Base-by-base conservation (phyloP, 2,113 vertebrate genomes). In the Galemys pyrenaicus region DNA sequence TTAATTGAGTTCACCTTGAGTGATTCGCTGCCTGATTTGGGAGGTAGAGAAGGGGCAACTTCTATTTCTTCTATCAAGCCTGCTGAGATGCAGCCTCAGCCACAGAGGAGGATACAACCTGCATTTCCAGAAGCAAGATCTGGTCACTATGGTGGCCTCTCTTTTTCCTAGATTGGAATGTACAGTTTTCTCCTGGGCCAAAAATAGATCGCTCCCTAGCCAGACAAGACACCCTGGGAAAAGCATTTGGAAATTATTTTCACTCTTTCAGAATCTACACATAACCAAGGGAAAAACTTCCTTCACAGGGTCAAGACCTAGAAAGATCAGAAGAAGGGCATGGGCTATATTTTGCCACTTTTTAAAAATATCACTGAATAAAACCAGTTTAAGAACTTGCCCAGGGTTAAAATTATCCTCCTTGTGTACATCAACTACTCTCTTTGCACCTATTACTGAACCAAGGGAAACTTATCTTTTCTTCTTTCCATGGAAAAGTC, bases 141-240 rank as follows among this genome's bases (percentile, higher is more conserved):
- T 2, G 4, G 70, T 46, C 10, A 32, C 60, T 62, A 62, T 35
- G 30, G 15, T 73, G 19, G 49, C 5, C 30, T 83, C 49, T 41
- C 54, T 86, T 79, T 83, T 35, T 46, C 46, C 9, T 5, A 4
- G 20, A 93, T 77, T 79, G 89, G n/a, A 94, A 93, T 56, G 49
- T 28, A 81, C 65, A 46, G 54, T 85, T 84, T 85, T 44, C 79
- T 92, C 46, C 51, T 13, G 85, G 77, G 93, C 95, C 62, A 87
- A 92, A 94, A 93, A 65, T 6, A 85, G 85, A 96, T 62, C 96
- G 74, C 56, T 95, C 96, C 85, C 79, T 44, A 73, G 54, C 15
- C 73, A 68, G 78, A 80, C 20, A n/a, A 7, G 35, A 80, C 6
- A 24, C 64, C 32, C 67, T 32, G 10, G 78, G 56, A 84, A 87